phyloP scores from a whole-genome alignment of 2,797 vertebrate species.

The Picus viridis region DNA sequence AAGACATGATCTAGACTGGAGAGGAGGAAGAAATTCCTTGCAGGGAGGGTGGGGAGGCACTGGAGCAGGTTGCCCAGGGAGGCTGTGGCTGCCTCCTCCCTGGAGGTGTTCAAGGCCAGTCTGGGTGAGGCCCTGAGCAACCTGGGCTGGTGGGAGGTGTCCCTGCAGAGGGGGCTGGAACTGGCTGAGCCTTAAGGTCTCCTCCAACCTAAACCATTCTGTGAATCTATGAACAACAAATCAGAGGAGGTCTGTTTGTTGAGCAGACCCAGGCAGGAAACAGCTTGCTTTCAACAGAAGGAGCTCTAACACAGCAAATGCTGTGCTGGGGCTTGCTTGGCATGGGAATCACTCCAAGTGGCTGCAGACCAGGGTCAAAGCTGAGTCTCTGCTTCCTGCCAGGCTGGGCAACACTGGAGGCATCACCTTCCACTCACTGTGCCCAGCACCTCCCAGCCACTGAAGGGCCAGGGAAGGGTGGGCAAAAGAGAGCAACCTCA shows the following conservation, averaged over 20 bases:
- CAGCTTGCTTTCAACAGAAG: constrained; percentile 34
- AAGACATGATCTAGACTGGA: not conserved
- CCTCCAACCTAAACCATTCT: too few relatives aligned
- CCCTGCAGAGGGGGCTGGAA: too few relatives aligned
- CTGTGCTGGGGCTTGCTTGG: not conserved
- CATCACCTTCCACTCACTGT: not conserved
- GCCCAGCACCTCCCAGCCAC: not conserved
- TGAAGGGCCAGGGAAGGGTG: not conserved
- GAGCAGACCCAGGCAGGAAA: not conserved
- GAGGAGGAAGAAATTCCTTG: too few relatives aligned
- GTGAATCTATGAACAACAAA: not conserved
- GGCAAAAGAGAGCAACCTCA: not conserved
- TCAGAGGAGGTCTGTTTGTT: not conserved
- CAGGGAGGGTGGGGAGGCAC: too few relatives aligned
- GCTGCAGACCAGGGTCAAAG: not conserved
- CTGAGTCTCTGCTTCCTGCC: not conserved
- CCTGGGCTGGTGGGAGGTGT: too few relatives aligned
- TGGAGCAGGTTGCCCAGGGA: too few relatives aligned
- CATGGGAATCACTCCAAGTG: not conserved
- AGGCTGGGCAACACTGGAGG: not conserved
- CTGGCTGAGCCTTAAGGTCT: too few relatives aligned
- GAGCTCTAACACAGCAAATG: constrained; percentile 41
- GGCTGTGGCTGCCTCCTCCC: too few relatives aligned
- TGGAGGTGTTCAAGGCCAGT: too few relatives aligned
- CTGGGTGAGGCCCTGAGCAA: too few relatives aligned